Evolutionary conservation across 2,888 invertebrate species (phyloP).

Genomic region (Stenolophus ochropezus): DNA sequence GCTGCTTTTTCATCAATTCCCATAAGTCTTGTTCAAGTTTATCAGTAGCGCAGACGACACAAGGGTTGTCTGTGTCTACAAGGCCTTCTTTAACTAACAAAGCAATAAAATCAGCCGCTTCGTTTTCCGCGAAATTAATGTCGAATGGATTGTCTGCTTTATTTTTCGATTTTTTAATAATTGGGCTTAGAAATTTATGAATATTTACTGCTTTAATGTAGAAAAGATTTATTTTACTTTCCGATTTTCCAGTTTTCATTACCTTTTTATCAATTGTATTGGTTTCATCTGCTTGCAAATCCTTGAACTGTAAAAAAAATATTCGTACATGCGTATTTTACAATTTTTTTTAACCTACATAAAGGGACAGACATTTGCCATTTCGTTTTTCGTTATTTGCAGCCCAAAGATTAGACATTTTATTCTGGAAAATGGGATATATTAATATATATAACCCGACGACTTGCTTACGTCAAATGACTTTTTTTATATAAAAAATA

Average conservation of each 20-base stretch:
- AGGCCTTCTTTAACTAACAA: conserved; percentile 24
- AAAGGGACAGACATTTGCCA: neutral
- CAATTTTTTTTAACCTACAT: neutral
- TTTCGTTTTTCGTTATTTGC: neutral
- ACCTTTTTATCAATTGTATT: neutral
- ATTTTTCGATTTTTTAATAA: neutral
- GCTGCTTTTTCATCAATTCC: neutral
- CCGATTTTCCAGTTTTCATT: neutral
- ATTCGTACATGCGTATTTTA: neutral
- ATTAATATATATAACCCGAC: no score
- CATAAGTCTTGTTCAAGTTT: conserved; percentile 10
- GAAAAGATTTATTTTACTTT: neutral
- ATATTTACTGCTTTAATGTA: neutral
- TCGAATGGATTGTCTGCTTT: neutral
- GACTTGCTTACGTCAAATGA: neutral
- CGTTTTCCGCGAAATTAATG: conserved; percentile 21
- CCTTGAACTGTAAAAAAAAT: neutral
- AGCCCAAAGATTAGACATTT: neutral
- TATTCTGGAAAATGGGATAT: no score
- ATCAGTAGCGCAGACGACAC: conserved; percentile 30
- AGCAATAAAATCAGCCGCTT: neutral
- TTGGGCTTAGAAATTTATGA: neutral
- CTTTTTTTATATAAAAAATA: no score
- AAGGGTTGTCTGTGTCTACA: conserved; percentile 4
- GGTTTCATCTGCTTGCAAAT: neutral